Base-by-base conservation (phyloP, 2,797 vertebrate species). In the Momotus momota region DNA sequence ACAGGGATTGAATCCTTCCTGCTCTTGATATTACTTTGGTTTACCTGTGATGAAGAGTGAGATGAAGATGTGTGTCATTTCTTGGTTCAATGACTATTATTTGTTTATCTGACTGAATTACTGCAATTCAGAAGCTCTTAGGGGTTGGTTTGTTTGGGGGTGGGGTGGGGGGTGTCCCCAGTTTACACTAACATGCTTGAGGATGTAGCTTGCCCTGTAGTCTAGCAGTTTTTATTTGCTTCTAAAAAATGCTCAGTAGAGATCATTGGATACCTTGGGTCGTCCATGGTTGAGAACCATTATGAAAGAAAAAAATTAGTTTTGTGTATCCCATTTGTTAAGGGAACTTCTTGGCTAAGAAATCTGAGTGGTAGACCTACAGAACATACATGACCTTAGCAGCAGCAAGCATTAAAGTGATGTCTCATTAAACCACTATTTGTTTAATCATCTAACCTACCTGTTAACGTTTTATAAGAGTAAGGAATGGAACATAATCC, bases 401-500 rank as follows among this genome's bases (percentile, higher is more conserved):
- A 95, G 70, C 88, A 74, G 89, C 75, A 84, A 43, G 84, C 51
- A 48, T 23, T 92, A 79, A 86, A 73, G 21, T 62, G 67, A 74
- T 88, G 92, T 94, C 96, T 98, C 97, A 97, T 98, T 97, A 97
- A 93, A 94, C 64, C 66, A 86, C 80, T 78, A 87, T 96, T 95
- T 83, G 66, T 91, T 94, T 88, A 95, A 95, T 74, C 35, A 29
- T 77, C 90, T 94, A 77, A 89, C 52, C 73, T 48, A n/a, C 64
- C 91, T 40, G 55, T 92, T 94, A 94, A 85, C 84, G 73, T 91
- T 92, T 74, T 58, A 25, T 19, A 78, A 93, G 80, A 45, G 19
- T 61, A 71, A 40, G 33, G 51, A 92, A 81, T 40, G 38, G 77
- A 82, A 69, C 41, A 15, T 38, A 88, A 75, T 82, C 45, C 38